Conservation (phyloP, 1,140 invertebrate species). For the Drosophila neocordata region DNA sequence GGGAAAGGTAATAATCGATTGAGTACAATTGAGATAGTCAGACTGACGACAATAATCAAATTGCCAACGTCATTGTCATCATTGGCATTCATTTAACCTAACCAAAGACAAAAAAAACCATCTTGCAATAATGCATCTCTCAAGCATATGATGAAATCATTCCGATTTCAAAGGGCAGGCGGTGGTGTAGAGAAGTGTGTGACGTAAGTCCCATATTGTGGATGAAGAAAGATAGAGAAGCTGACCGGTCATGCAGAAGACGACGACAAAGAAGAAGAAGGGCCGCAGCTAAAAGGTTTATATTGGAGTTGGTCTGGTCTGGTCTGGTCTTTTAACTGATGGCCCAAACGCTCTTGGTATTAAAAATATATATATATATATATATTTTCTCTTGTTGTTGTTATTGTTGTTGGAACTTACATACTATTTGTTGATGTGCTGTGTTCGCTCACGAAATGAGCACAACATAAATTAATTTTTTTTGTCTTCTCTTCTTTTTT, state of each 20-base stretch:
- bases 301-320: too few relatives aligned
- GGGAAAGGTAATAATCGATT: background rate
- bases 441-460: conserved; percentile 68
- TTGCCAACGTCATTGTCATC: conserved; percentile 28
- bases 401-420: conserved; percentile 29
- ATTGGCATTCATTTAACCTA: conserved; percentile 15
- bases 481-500: conserved; percentile 8
- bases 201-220: conserved; percentile 33
- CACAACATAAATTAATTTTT: conserved; percentile 79
- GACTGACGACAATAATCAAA: background rate
- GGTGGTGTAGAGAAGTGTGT: conserved; percentile 26
- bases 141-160: conserved; percentile 47
- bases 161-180: background rate
- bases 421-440: conserved; percentile 34
- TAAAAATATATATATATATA: conserved; percentile 30
- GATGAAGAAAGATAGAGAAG: conserved; percentile 28
- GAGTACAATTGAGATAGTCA: background rate
- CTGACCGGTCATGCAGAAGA: conserved; percentile 19
- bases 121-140: conserved; percentile 23
- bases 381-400: conserved; percentile 37
- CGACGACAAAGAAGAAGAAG: conserved; percentile 25
- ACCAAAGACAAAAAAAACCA: background rate
- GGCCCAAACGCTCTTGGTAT: conserved; percentile 20
- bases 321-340: background rate
- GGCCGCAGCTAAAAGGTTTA: conserved; percentile 30